Conservation (phyloP, 2,888 invertebrate genomes). For the Sturmia bella region DNA sequence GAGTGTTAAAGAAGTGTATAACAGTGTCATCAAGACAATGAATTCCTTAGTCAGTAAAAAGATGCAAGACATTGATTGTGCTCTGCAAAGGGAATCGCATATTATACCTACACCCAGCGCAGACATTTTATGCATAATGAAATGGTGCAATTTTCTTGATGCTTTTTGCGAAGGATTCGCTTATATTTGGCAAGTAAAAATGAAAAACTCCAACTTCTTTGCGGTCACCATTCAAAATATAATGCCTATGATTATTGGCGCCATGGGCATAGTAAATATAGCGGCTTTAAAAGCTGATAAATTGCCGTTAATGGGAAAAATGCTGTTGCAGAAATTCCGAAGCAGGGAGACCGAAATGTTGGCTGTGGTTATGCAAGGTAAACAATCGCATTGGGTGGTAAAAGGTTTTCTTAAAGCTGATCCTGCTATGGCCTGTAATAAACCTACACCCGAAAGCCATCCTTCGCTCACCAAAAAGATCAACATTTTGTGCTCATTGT, state of each 20-base stretch:
- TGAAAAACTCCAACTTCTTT: constrained; percentile 74
- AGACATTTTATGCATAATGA: constrained; percentile 79
- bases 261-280: constrained; percentile 78
- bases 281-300: constrained; percentile 72
- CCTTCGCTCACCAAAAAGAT: constrained; percentile 80
- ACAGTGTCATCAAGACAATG: constrained; percentile 78
- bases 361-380: constrained; percentile 79
- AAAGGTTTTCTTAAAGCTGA: constrained; percentile 78
- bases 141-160: constrained; percentile 79
- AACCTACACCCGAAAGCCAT: constrained; percentile 80
- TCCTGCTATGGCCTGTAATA: constrained; percentile 77
- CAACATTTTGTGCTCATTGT: constrained; percentile 77
- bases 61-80: constrained; percentile 80
- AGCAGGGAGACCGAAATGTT: constrained; percentile 74
- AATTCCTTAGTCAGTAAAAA: constrained; percentile 79
- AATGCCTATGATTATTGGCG: constrained; percentile 79
- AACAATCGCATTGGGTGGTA: constrained; percentile 77
- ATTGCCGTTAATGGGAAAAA: constrained; percentile 76
- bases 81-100: constrained; percentile 78
- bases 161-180: constrained; percentile 77
- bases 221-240: constrained; percentile 78
- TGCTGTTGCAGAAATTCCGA: constrained; percentile 75
- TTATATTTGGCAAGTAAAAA: constrained; percentile 79
- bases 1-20: constrained; percentile 74
- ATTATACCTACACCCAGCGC: constrained; percentile 78